These are phyloP conservation scores for Aythya baeri DNA, from an alignment of 2,113 vertebrate genomes.

Conservation along the genomic window DNA sequence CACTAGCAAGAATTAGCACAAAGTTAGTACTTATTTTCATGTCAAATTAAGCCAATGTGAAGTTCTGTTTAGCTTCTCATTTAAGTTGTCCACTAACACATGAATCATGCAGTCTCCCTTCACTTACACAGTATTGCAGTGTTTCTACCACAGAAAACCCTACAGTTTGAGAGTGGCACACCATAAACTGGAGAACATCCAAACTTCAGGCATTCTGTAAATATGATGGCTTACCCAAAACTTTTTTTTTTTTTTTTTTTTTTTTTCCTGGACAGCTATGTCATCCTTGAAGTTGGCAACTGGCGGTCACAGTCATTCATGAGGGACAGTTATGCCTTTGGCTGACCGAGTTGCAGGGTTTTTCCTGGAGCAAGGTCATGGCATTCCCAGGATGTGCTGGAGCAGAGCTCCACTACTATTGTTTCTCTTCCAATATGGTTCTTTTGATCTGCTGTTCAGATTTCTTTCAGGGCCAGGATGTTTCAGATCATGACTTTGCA, in stretches of 20 bases:
- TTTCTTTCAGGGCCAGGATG: background rate
- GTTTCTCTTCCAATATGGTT: background rate
- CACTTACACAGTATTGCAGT: fast-evolving
- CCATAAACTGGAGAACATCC: background rate
- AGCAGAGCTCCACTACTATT: background rate
- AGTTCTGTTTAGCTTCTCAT: background rate
- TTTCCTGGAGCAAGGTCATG: background rate
- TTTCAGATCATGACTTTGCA: background rate
- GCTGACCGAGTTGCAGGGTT: background rate
- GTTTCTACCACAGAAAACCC: background rate
- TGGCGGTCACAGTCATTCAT: background rate
- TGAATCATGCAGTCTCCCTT: background rate
- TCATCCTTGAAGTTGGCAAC: background rate
- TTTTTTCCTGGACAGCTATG: background rate
- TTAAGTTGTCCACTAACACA: background rate
- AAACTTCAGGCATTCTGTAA: background rate
- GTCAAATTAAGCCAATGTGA: background rate
- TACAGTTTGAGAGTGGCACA: background rate
- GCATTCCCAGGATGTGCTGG: fast-evolving
- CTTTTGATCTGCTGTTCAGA: background rate
- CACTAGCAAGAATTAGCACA: background rate
- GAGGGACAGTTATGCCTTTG: background rate
- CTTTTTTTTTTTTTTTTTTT: background rate
- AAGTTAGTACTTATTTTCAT: background rate
- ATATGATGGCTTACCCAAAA: background rate